phyloP scores from a whole-genome alignment of 2,888 invertebrate genomes.

The Dione juno region DNA sequence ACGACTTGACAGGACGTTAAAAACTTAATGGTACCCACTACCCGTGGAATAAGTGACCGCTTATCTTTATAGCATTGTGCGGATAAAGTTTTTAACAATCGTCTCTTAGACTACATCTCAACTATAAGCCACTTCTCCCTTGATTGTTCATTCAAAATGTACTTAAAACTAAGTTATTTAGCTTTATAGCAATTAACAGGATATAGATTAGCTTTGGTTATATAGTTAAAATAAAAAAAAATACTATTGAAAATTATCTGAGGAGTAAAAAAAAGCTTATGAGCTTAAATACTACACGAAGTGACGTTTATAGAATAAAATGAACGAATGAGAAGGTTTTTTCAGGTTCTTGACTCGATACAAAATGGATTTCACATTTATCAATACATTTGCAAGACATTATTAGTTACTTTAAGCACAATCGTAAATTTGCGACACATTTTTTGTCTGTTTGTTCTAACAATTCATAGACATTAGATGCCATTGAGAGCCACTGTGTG shows the following conservation, averaged over 20 bases:
- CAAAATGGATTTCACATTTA: background rate
- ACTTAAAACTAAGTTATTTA: constrained; percentile 33
- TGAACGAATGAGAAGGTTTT: no score
- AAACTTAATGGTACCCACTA: constrained; percentile 48
- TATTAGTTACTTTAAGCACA: constrained; percentile 1
- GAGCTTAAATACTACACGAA: no score
- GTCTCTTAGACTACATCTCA: constrained; percentile 17
- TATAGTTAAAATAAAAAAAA: background rate
- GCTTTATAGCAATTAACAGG: constrained; percentile 48
- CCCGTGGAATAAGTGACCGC: constrained; percentile 39
- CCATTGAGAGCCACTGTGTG: constrained; percentile 68
- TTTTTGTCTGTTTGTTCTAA: constrained; percentile 57
- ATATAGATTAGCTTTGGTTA: background rate
- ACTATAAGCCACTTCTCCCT: background rate
- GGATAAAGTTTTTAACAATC: constrained; percentile 16
- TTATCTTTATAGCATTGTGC: constrained; percentile 42
- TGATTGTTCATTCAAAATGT: constrained; percentile 10
- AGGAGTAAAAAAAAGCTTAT: no score
- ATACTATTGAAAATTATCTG: background rate
- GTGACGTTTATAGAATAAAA: no score
- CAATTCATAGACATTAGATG: constrained; percentile 61
- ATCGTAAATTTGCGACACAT: constrained; percentile 43
- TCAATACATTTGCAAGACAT: background rate
- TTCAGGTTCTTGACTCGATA: no score
- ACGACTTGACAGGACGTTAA: constrained; percentile 50